A percentile compares a stretch with the other conserved stretches of the same genome.
Evolutionary conservation across 2,797 vertebrate species (phyloP).

Genomic region (Danio jaintianensis): DNA sequence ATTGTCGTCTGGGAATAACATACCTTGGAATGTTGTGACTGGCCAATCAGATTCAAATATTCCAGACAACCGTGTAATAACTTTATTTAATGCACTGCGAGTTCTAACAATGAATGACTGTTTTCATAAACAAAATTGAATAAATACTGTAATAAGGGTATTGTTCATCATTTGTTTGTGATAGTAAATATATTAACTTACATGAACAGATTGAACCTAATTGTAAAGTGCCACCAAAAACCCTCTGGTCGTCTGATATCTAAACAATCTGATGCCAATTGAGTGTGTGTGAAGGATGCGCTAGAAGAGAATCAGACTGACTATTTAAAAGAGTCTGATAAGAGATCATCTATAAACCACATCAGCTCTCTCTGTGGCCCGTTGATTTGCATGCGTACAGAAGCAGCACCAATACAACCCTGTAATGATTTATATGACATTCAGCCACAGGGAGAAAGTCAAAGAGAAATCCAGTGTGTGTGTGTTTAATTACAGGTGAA

Average conservation of each 20-base stretch:
- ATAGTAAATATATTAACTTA: no score
- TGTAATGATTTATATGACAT: slow-evolving; percentile 4
- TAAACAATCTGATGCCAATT: slow-evolving; percentile 9
- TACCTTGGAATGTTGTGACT: no score
- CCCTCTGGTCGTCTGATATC: background rate
- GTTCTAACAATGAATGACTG: no score
- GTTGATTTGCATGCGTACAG: slow-evolving; percentile 34
- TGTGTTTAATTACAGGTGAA: slow-evolving; percentile 31
- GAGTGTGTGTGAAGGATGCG: background rate
- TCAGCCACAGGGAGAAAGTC: background rate
- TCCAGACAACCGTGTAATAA: no score
- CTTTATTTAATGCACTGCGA: no score
- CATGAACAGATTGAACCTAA: no score
- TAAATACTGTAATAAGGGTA: no score
- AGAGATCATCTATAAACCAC: slow-evolving; percentile 20
- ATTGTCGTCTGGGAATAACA: no score
- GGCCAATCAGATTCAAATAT: no score
- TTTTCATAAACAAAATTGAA: no score
- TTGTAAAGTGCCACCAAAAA: background rate
- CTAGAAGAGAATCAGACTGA: slow-evolving; percentile 22
- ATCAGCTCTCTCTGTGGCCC: slow-evolving; percentile 15
- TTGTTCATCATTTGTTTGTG: no score
- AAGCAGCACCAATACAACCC: background rate
- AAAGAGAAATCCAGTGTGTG: slow-evolving; percentile 10
- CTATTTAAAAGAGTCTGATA: slow-evolving; percentile 29